Evolutionary conservation across 2,888 invertebrate genomes (phyloP).

Genomic region (Sipha maydis): DNA sequence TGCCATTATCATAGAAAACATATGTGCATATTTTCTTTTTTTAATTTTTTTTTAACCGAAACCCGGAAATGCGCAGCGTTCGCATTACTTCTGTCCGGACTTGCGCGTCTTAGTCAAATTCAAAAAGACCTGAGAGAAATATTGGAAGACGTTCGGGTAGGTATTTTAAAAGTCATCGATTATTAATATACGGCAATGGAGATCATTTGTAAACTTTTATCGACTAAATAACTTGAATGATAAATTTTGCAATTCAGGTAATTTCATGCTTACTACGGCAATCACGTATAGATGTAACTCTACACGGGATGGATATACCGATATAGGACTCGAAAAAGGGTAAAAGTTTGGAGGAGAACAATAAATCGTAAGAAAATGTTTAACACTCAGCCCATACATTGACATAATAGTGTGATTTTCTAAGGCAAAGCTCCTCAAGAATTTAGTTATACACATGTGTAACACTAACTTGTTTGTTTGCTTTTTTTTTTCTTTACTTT

Average conservation of each 20-base stretch:
- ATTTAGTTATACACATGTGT: slow-evolving; percentile 39
- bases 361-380: slow-evolving; percentile 52
- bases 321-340: not conserved
- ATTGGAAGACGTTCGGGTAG: not conserved
- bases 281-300: not conserved
- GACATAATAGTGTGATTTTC: slow-evolving; percentile 55
- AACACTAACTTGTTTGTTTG: slow-evolving; percentile 38
- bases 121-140: not conserved
- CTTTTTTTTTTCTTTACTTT: not conserved
- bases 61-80: too few species aligned
- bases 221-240: slow-evolving; percentile 32
- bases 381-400: slow-evolving; percentile 30
- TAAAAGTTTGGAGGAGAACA: slow-evolving; percentile 40
- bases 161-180: not conserved
- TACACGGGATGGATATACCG: not conserved
- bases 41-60: too few species aligned
- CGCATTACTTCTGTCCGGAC: too few species aligned
- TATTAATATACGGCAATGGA: not conserved
- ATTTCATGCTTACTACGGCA: slow-evolving; percentile 48
- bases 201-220: slow-evolving; percentile 48
- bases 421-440: slow-evolving; percentile 12
- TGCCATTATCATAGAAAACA: too few species aligned
- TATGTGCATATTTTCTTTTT: too few species aligned
- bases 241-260: slow-evolving; percentile 37
- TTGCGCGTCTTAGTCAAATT: not conserved